Percentiles rank a stretch among this genome's conserved stretches.
Conservation (phyloP, 2,888 invertebrate genomes). For the Augiades crinisus region DNA sequence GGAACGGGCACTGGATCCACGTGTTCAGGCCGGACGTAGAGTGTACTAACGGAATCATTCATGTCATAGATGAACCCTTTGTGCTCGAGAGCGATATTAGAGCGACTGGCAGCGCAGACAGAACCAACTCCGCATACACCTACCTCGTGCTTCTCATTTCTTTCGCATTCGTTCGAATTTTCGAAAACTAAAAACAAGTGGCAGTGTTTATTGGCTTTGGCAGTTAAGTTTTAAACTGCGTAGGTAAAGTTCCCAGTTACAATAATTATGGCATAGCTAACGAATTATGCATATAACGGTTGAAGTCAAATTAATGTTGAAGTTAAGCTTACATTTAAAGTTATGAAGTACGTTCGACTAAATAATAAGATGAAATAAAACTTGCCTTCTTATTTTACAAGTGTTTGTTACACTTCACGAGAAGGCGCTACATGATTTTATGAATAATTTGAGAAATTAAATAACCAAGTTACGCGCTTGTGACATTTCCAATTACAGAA, state of each 20-base stretch:
- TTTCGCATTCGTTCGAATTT: slow-evolving; percentile 52
- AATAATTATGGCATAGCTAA: slow-evolving; percentile 8
- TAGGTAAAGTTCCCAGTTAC: slow-evolving; percentile 4
- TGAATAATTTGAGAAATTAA: not conserved
- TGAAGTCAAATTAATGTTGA: not conserved
- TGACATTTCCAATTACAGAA: not conserved
- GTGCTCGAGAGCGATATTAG: slow-evolving; percentile 91
- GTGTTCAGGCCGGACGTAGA: slow-evolving; percentile 96
- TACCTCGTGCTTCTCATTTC: slow-evolving; percentile 48
- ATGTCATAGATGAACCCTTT: slow-evolving; percentile 95
- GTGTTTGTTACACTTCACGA: not conserved
- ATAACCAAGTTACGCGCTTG: not conserved
- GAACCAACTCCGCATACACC: slow-evolving; percentile 43
- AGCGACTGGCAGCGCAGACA: slow-evolving; percentile 80
- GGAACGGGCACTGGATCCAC: slow-evolving; percentile 91
- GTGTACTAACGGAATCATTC: slow-evolving; percentile 97
- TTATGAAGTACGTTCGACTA: not conserved
- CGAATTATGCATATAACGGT: not conserved
- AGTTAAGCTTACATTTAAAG: not conserved
- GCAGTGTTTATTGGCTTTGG: not conserved
- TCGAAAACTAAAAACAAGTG: slow-evolving; percentile 47
- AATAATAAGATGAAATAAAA: not conserved
- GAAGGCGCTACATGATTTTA: not conserved
- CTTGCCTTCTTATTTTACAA: not conserved
- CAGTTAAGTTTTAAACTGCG: not conserved